These are phyloP conservation scores for Serilophus lunatus DNA, from an alignment of 2,113 vertebrate species.

Conservation along the genomic window DNA sequence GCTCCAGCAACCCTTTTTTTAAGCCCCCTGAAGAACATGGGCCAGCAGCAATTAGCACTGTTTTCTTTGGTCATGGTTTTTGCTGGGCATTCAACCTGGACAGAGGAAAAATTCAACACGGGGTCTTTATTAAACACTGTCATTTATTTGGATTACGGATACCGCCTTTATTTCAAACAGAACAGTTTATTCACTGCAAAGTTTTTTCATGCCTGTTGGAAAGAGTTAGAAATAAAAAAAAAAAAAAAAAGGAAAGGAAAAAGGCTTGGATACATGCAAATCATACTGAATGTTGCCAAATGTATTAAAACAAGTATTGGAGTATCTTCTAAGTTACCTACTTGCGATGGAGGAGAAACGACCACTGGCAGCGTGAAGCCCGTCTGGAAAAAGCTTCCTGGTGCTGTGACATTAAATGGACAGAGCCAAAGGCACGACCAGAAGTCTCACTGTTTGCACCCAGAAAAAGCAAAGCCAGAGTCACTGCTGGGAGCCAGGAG, in stretches of 20 bases:
- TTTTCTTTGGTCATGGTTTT: neutral
- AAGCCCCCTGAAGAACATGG: neutral
- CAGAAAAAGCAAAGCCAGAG: neutral
- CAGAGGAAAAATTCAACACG: neutral
- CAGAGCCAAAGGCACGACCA: neutral
- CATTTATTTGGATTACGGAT: slow-evolving; percentile 26
- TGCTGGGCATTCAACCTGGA: neutral
- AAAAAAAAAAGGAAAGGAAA: neutral
- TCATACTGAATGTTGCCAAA: slow-evolving; percentile 17
- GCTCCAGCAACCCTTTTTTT: neutral
- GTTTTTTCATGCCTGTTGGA: slow-evolving; percentile 37
- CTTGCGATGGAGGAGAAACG: neutral
- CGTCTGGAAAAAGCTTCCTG: neutral
- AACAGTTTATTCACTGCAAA: slow-evolving; percentile 14
- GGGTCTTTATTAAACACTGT: neutral
- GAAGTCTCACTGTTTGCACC: neutral
- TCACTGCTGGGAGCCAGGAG: neutral
- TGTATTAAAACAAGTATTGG: neutral
- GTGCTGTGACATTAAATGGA: neutral
- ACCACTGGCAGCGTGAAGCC: neutral
- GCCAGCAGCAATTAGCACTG: neutral
- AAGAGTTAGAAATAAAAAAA: neutral
- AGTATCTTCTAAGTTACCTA: slow-evolving; percentile 12
- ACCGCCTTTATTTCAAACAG: slow-evolving; percentile 46
- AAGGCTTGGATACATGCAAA: slow-evolving; percentile 59